Evolutionary conservation across 2,888 invertebrate genomes (phyloP).

Genomic region (Apodemia mormo): DNA sequence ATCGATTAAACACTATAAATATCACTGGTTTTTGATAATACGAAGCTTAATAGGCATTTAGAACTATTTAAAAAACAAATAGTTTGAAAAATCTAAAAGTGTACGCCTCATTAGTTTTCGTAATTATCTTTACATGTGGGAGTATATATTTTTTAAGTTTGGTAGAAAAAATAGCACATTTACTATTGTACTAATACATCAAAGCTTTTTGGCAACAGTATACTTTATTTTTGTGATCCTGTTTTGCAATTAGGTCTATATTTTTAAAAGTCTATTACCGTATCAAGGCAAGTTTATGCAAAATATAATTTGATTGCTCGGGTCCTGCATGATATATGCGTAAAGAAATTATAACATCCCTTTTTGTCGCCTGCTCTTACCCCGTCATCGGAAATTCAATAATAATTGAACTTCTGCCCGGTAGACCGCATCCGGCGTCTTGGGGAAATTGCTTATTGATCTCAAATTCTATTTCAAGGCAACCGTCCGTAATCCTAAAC

Average conservation of each 20-base stretch:
- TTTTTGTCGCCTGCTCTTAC: conserved; percentile 37
- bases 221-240: too few species aligned
- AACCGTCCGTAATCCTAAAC: conserved; percentile 30
- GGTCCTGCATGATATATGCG: conserved; percentile 14
- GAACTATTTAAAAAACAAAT: too few species aligned
- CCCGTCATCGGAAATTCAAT: conserved; percentile 69
- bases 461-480: conserved; percentile 49
- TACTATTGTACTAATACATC: too few species aligned
- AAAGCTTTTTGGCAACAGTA: too few species aligned
- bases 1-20: conserved; percentile 23
- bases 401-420: conserved; percentile 71
- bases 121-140: too few species aligned
- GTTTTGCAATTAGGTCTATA: too few species aligned
- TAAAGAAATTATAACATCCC: conserved; percentile 44
- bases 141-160: too few species aligned
- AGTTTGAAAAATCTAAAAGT: too few species aligned
- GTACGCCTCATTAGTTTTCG: too few species aligned
- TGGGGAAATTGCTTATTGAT: conserved; percentile 69
- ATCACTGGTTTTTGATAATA: background rate
- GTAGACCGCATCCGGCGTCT: conserved; percentile 71
- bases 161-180: too few species aligned
- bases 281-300: conserved; percentile 52
- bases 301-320: conserved; percentile 8
- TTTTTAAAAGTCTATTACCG: conserved; percentile 42
- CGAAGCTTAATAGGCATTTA: too few species aligned